Evolutionary conservation across 2,113 vertebrate genomes (phyloP).

Genomic region (Equus przewalskii): DNA sequence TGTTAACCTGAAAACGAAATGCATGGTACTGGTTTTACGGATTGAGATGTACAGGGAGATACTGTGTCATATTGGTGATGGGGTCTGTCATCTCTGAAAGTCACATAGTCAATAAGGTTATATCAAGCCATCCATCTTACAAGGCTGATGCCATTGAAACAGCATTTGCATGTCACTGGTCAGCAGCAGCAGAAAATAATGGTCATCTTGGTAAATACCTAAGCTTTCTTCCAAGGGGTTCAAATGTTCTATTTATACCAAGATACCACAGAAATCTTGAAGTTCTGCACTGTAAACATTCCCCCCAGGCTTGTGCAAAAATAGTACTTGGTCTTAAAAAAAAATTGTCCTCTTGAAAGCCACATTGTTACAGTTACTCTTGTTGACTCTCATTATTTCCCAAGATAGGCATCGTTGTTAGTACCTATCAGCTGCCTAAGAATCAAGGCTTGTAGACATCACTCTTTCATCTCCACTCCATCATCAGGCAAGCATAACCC

Average conservation of each 20-base stretch:
- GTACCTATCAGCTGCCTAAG: neutral
- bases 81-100: conserved; percentile 39
- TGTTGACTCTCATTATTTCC: conserved; percentile 21
- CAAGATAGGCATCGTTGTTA: neutral
- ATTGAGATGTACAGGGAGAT: neutral
- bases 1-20: conserved; percentile 55
- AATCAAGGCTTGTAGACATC: neutral
- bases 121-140: conserved; percentile 42
- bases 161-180: conserved; percentile 43
- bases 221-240: conserved; percentile 48
- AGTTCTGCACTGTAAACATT: conserved; percentile 1
- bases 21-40: conserved; percentile 28
- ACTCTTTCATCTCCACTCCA: neutral
- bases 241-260: conserved; percentile 46
- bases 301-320: neutral
- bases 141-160: conserved; percentile 25
- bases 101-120: conserved; percentile 6
- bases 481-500: neutral
- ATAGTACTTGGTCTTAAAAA: conserved; percentile 27
- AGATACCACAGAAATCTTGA: conserved; percentile 35
- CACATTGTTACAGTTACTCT: neutral
- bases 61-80: neutral
- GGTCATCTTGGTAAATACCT: conserved; percentile 38
- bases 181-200: conserved; percentile 53
- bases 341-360: conserved; percentile 2